Percentiles rank a stretch among this genome's conserved stretches.
phyloP scores from a whole-genome alignment of 2,113 vertebrate species.

The Carollia perspicillata region DNA sequence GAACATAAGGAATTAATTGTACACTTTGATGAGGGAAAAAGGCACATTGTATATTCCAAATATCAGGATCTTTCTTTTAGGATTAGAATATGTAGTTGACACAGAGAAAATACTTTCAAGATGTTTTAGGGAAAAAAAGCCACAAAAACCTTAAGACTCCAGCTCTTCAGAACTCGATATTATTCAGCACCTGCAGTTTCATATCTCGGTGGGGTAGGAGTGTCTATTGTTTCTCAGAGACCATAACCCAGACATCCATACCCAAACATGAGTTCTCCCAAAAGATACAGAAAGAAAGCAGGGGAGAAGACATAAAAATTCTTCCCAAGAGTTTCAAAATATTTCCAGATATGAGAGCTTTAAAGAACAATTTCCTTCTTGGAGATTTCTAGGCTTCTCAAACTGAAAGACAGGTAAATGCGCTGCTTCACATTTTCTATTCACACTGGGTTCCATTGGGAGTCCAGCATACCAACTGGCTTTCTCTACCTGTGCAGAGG shows the following conservation, averaged over 20 bases:
- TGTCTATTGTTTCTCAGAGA: not conserved
- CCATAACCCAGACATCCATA: not conserved
- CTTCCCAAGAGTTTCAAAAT: not conserved
- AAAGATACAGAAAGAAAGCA: slow-evolving; percentile 17
- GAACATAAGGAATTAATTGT: slow-evolving; percentile 54
- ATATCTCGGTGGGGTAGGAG: not conserved
- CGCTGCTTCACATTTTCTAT: not conserved
- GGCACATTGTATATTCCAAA: slow-evolving; percentile 32
- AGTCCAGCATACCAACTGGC: not conserved
- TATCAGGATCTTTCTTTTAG: slow-evolving; percentile 44
- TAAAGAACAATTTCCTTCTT: not conserved
- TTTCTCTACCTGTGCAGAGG: not conserved
- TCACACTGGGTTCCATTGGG: not conserved
- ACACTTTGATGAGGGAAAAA: slow-evolving; percentile 20
- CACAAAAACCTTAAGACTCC: not conserved
- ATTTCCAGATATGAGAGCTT: not conserved
- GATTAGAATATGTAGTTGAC: slow-evolving; percentile 36
- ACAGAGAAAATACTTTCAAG: slow-evolving; percentile 67
- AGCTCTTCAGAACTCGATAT: not conserved
- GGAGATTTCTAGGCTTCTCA: not conserved
- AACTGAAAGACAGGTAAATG: not conserved
- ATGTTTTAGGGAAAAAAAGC: not conserved
- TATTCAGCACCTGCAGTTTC: slow-evolving; percentile 39
- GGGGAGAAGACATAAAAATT: not conserved
- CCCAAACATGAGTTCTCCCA: not conserved